Base-by-base conservation (phyloP, 2,113 vertebrate genomes). In the Ia io region DNA sequence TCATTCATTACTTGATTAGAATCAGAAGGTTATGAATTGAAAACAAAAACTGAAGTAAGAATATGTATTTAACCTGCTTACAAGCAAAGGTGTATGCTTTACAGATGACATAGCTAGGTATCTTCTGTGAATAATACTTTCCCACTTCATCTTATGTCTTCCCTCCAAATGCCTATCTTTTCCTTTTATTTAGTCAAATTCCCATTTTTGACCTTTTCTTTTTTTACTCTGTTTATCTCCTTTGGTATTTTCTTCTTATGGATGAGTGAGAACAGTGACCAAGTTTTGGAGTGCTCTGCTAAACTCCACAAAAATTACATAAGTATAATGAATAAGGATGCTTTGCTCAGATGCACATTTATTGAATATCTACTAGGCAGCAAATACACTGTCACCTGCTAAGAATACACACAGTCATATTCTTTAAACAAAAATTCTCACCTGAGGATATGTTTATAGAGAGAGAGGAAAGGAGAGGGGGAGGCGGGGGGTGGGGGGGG, bases 1-100 rank as follows among this genome's bases (percentile, higher is more conserved):
- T 44, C 74, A 80, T 16, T 94, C 10, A 44, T 92, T 95, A 76
- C 49, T 97, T 95, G 44, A 92, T 91, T 44, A 93, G 69, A 93
- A 90, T 3, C 16, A 92, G 73, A 65, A 42, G 23, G 22, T 71
- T 56, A 87, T 51, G 9, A 30, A 78, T 23, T 40, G 3, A 78
- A 59, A 30, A 89, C 63, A 71, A 49, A 95, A 92, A 5, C 20
- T 1, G 0, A 14, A 69, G 37, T 77, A 96, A 89, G 42, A 96
- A 88, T 44, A 47, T 40, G 1, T 89, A 88, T 80, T 93, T 95
- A 84, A 63, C 83, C 14, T 84, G 23, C 84, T 67, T 14, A 28
- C n/a, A 91, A 59, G 14, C 32, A 20, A 97, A 69, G 40, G n/a
- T 59, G 5, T 8, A 40, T 94, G 35, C 1, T 93, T 87, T 88